phyloP scores from a whole-genome alignment of 2,888 invertebrate genomes.

The Alitta virens region DNA sequence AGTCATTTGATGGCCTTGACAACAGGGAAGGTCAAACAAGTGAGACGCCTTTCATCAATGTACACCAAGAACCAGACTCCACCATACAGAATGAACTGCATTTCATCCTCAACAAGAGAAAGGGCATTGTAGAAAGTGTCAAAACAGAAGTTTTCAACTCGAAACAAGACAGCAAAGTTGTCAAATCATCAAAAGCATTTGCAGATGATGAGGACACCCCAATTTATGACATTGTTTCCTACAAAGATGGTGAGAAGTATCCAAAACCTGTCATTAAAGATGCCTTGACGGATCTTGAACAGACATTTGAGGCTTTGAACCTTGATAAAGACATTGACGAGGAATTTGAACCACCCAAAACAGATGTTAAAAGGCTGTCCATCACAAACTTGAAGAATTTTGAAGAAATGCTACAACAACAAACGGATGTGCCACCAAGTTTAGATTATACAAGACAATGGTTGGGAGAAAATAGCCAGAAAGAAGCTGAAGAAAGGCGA shows the following conservation, averaged over 20 bases:
- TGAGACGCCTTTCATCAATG: no score
- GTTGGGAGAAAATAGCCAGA: slow-evolving; percentile 15
- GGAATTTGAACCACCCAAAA: slow-evolving; percentile 1
- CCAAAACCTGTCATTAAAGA: slow-evolving; percentile 44
- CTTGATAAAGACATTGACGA: slow-evolving; percentile 32
- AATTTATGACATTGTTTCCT: slow-evolving; percentile 25
- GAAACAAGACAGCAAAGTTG: background rate
- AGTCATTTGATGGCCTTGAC: no score
- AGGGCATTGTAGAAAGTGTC: background rate
- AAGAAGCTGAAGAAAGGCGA: background rate
- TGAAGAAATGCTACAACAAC: slow-evolving; percentile 22
- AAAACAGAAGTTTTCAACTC: background rate
- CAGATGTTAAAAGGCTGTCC: slow-evolving; percentile 24
- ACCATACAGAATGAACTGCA: no score
- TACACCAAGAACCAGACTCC: no score
- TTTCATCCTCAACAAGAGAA: background rate
- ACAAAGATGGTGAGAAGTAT: slow-evolving; percentile 32
- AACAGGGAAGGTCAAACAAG: no score
- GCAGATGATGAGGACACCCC: slow-evolving; percentile 19
- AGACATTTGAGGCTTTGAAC: slow-evolving; percentile 44
- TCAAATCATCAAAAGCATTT: background rate
- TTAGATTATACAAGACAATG: slow-evolving; percentile 29
- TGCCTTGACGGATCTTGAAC: slow-evolving; percentile 46
- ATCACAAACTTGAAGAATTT: slow-evolving; percentile 26
- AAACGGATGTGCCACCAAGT: slow-evolving; percentile 17